Conservation (phyloP, 2,888 invertebrate species). For the Tetranychus truncatus region DNA sequence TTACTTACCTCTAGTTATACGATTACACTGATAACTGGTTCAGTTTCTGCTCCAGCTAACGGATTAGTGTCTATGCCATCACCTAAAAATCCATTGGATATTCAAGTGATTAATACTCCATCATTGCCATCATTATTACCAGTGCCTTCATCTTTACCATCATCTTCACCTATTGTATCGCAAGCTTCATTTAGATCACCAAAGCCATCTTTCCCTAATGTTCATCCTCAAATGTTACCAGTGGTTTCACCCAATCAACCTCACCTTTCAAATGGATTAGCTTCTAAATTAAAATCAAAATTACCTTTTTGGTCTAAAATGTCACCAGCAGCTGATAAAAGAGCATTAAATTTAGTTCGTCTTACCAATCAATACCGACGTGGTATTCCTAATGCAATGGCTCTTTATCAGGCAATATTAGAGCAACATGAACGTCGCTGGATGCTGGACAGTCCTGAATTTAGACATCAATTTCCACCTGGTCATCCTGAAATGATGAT, state of each 20-base stretch:
- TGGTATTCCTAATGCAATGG: conserved; percentile 2
- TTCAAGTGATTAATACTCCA: neutral
- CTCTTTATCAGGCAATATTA: neutral
- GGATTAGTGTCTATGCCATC: neutral
- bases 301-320: neutral
- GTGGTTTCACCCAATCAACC: neutral
- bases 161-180: neutral
- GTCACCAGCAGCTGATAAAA: neutral
- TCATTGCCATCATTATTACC: neutral
- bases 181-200: neutral
- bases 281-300: neutral
- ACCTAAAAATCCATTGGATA: neutral
- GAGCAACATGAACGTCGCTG: neutral
- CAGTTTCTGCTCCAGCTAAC: neutral
- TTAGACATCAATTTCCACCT: neutral
- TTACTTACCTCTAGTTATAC: neutral
- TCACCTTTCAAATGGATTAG: neutral
- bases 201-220: neutral
- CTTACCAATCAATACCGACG: neutral
- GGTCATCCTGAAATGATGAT: neutral
- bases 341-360: neutral
- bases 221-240: neutral
- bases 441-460: neutral
- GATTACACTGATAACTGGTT: neutral
- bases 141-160: neutral